Percentiles rank a stretch among this genome's conserved stretches.
These are phyloP conservation scores for Tupaia chinensis DNA, from an alignment of 2,113 vertebrate genomes.

Conservation along the genomic window DNA sequence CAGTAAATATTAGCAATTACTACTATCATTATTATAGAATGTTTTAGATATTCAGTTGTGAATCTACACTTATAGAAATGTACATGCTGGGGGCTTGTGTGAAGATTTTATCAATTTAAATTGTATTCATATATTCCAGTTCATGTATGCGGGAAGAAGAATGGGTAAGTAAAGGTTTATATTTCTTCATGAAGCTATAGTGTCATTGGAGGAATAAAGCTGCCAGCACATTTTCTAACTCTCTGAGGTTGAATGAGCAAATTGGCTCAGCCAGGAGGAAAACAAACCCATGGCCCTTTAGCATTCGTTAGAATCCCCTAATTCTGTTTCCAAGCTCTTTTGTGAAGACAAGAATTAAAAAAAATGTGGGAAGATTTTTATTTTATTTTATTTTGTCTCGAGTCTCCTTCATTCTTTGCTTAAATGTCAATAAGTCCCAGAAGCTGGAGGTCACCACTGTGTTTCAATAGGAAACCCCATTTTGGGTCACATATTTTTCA, in stretches of 20 bases:
- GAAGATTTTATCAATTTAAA: slow-evolving; percentile 18
- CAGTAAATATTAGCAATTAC: neutral
- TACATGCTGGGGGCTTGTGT: neutral
- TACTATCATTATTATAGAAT: neutral
- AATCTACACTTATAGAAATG: neutral
- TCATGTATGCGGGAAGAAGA: slow-evolving; percentile 23
- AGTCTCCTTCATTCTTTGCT: slow-evolving; percentile 66
- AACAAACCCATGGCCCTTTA: slow-evolving; percentile 61
- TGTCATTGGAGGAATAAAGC: neutral
- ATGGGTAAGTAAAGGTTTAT: neutral
- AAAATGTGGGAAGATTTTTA: slow-evolving; percentile 51
- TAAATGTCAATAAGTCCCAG: slow-evolving; percentile 54
- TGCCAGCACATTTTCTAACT: slow-evolving; percentile 63
- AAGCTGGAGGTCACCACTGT: slow-evolving; percentile 55
- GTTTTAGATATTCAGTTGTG: neutral
- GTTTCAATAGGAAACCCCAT: slow-evolving; percentile 71
- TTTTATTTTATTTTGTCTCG: neutral
- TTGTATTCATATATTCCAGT: slow-evolving; percentile 23
- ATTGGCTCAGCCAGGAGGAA: slow-evolving; percentile 56
- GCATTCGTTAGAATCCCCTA: slow-evolving; percentile 65
- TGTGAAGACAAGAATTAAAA: slow-evolving; percentile 53
- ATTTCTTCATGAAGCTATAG: slow-evolving; percentile 47
- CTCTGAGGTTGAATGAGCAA: slow-evolving; percentile 66
- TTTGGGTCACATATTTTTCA: slow-evolving; percentile 59
- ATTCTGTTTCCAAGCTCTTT: slow-evolving; percentile 69